These are phyloP conservation scores for Drosophila affinis DNA, from an alignment of 2,888 invertebrate species.

Conservation along the genomic window DNA sequence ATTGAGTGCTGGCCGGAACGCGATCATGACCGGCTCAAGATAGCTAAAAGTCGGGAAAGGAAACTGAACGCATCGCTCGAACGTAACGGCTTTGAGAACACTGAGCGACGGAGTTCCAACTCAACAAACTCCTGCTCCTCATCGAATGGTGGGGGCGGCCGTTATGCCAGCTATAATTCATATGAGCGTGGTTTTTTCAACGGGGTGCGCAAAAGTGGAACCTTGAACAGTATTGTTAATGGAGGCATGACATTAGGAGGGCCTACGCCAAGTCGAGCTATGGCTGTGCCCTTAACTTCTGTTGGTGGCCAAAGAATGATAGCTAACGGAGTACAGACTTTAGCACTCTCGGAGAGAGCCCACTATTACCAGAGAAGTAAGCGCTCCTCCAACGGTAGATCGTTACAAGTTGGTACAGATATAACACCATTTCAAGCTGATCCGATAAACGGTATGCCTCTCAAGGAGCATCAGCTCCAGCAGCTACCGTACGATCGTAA, in stretches of 20 bases:
- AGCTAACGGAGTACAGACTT: conserved; percentile 51
- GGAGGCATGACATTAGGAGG: conserved; percentile 10
- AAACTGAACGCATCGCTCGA: conserved; percentile 63
- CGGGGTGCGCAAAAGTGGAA: conserved; percentile 83
- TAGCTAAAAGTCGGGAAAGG: conserved; percentile 48
- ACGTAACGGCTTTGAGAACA: conserved; percentile 75
- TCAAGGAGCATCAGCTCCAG: conserved; percentile 51
- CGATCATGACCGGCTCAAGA: conserved; percentile 26
- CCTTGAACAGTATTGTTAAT: conserved; percentile 80
- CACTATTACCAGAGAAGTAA: conserved; percentile 48
- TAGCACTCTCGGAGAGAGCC: conserved; percentile 40
- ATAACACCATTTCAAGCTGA: conserved; percentile 23
- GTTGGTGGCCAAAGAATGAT: conserved; percentile 51
- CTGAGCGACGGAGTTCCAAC: conserved; percentile 82
- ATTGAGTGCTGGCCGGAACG: conserved; percentile 65
- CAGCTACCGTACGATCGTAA: conserved; percentile 67
- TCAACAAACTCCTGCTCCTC: conserved; percentile 82
- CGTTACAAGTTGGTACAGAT: conserved; percentile 41
- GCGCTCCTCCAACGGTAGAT: conserved; percentile 24
- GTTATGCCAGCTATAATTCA: conserved; percentile 81
- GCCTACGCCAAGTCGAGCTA: conserved; percentile 21
- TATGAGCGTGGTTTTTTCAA: conserved; percentile 77
- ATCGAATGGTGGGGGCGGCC: conserved; percentile 59
- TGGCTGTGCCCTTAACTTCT: conserved; percentile 47
- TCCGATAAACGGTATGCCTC: conserved; percentile 21